Base-by-base conservation (phyloP, 2,888 invertebrate genomes). In the Plebejus argus region DNA sequence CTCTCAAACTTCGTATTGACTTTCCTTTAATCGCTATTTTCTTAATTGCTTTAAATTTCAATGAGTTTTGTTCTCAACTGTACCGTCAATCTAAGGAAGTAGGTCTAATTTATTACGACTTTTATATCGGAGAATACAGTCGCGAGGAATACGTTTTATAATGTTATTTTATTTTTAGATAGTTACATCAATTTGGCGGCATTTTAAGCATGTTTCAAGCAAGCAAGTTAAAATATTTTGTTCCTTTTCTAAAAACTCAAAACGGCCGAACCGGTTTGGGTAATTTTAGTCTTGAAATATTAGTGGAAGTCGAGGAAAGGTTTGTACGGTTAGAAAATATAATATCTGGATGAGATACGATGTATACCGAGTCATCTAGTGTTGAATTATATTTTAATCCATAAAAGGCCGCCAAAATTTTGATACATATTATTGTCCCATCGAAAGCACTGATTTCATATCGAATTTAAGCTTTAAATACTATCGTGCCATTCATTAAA, bases 21-120 rank as follows among this genome's bases (percentile, higher is more conserved):
- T 74, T 74, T 74, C 53, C 74, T 53, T 74, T 74, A 74, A 74
- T 74, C 28, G 74, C 45, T 53, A 74, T 74, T 74, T 49, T 20
- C 74, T 28, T 74, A 74, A 74, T 74, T 74, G 74, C 74, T 74
- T 74, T 53, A 74, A 49, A 49, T 74, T 74, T 74, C 74, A 74
- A 74, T 53, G 74, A 74, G 53, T 74, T 74, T 74, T 74, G 74
- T 74, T 74, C 49, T 74, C 10, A 53, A 74, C 74, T 53, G 74
- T 74, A 74, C 74, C 74, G 74, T 74, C 23, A 45, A 74, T 49
- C 66, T 18, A 28, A 53, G 53, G 74, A 53, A 53, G 74, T 49
- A 49, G 53, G 28, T 74, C 74, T 53, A 74, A 53, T 74, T 74
- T 53, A 53, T 53, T 23, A 74, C 28, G 53, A 74, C 74, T 74